A percentile compares a stretch with the other conserved stretches of the same genome.
Conservation (phyloP, 2,888 invertebrate species). For the Empis stercorea region DNA sequence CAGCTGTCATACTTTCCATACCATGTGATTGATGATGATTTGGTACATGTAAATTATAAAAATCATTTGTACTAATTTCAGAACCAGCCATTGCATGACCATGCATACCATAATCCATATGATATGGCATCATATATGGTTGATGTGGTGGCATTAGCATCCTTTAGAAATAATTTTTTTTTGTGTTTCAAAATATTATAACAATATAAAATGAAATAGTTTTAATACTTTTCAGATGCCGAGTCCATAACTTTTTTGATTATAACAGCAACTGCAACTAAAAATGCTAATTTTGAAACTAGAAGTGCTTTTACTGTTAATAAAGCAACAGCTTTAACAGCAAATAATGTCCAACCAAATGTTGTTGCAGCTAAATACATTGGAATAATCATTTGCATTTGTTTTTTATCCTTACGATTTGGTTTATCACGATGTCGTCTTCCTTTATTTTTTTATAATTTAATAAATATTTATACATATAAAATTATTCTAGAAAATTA, state of each 20-base stretch:
- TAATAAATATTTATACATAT: background rate
- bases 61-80: conserved; percentile 25
- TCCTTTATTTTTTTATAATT: conserved; percentile 8
- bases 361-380: conserved; percentile 56
- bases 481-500: background rate
- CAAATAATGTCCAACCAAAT: conserved; percentile 48
- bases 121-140: conserved; percentile 35
- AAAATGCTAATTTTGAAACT: conserved; percentile 54
- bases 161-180: conserved; percentile 18
- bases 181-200: no score
- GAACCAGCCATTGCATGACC: conserved; percentile 19
- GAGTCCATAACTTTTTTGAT: conserved; percentile 48
- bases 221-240: conserved; percentile 37
- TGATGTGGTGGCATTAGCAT: conserved; percentile 31
- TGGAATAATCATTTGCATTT: conserved; percentile 50
- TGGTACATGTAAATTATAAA: conserved; percentile 22
- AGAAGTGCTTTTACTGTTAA: conserved; percentile 54
- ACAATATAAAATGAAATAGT: conserved; percentile 4
- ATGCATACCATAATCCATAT: conserved; percentile 32
- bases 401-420: conserved; percentile 43
- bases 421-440: conserved; percentile 13
- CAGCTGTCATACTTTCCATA: conserved; percentile 25
- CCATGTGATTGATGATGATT: conserved; percentile 27
- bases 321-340: conserved; percentile 46
- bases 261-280: conserved; percentile 49